phyloP scores from a whole-genome alignment of 1,140 invertebrate species.

The Sarcophaga peregrina region DNA sequence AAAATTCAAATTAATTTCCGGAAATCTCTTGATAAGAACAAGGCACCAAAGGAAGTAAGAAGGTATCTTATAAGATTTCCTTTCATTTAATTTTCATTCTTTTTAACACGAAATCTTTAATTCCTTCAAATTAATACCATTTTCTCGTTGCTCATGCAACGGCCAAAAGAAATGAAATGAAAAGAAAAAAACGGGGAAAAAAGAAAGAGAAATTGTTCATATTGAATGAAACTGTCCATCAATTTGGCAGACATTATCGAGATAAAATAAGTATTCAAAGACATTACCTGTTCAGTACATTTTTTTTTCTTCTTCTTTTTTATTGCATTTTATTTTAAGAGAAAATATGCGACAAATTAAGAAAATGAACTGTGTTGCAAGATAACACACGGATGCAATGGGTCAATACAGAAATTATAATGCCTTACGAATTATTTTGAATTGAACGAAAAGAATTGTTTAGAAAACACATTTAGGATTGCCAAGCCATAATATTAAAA shows the following conservation, averaged over 20 bases:
- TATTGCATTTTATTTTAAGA: background rate
- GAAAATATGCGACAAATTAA: background rate
- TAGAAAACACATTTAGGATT: no score
- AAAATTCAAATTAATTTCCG: no score
- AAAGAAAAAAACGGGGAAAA: background rate
- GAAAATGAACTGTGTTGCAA: background rate
- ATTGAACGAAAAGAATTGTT: no score
- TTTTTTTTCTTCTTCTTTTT: background rate
- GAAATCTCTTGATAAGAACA: no score
- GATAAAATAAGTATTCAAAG: background rate
- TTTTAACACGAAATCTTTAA: background rate
- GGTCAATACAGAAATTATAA: no score
- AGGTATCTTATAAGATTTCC: no score
- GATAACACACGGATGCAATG: no score
- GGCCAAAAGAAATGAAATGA: background rate
- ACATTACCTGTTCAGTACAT: background rate
- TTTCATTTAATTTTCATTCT: no score
- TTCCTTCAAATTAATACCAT: background rate
- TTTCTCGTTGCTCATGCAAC: background rate
- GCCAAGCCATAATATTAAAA: no score
- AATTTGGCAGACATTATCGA: conserved; percentile 18
- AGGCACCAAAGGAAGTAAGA: no score
- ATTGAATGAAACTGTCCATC: background rate
- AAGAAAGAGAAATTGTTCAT: background rate
- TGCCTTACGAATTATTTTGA: no score